Conservation (phyloP, 2,888 invertebrate genomes). For the Brassicogethes aeneus region DNA sequence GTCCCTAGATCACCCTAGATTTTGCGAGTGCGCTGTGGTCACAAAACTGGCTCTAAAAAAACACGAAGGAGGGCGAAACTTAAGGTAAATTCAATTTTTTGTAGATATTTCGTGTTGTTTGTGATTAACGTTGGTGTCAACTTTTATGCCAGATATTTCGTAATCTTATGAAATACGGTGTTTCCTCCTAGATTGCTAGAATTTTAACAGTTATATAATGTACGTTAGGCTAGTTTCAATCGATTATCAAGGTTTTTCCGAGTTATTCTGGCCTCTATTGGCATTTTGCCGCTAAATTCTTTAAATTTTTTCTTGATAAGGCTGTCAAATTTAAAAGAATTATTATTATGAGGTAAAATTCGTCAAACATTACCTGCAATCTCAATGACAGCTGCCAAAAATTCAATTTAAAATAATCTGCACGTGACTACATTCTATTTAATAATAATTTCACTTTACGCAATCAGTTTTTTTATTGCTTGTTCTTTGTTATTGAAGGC, state of each 20-base stretch:
- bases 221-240: conserved; percentile 7
- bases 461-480: neutral
- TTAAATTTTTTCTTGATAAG: neutral
- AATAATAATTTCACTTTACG: conserved; percentile 5
- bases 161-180: too few relatives aligned
- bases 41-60: too few relatives aligned
- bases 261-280: neutral
- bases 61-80: too few relatives aligned
- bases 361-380: too few relatives aligned
- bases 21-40: too few relatives aligned
- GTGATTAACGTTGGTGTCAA: too few relatives aligned
- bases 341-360: too few relatives aligned
- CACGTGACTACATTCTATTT: conserved; percentile 2
- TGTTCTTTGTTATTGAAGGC: neutral
- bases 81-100: too few relatives aligned
- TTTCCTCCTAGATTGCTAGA: too few relatives aligned
- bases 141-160: too few relatives aligned
- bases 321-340: neutral
- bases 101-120: too few relatives aligned
- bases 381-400: conserved; percentile 8
- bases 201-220: conserved; percentile 7
- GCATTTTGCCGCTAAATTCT: neutral
- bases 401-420: conserved; percentile 4
- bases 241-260: conserved; percentile 2
- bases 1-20: too few relatives aligned